Evolutionary conservation across 2,797 vertebrate genomes (phyloP).

Genomic region (Falco biarmicus): DNA sequence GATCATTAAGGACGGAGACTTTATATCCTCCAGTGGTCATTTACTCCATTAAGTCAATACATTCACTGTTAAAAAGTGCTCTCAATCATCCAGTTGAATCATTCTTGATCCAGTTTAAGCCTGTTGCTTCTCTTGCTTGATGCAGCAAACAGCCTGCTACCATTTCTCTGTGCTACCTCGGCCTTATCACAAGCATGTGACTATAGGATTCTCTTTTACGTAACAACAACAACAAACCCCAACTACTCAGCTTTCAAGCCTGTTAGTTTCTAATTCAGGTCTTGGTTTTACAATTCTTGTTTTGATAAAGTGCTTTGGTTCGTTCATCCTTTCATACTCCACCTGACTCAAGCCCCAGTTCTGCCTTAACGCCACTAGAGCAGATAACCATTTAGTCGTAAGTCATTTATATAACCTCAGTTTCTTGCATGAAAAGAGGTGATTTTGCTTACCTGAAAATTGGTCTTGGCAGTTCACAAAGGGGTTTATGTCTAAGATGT

Average conservation of each 20-base stretch:
- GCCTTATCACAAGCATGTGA: not conserved
- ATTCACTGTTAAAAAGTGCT: not conserved
- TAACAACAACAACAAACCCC: not conserved
- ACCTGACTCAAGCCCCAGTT: not conserved
- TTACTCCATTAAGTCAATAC: not conserved
- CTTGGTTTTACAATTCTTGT: not conserved
- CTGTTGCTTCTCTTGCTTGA: not conserved
- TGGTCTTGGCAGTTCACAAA: not conserved
- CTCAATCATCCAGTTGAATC: not conserved
- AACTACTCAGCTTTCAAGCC: not conserved
- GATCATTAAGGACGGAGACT: not conserved
- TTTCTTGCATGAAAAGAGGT: not conserved
- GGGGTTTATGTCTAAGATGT: not conserved
- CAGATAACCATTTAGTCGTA: not conserved
- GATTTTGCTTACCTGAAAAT: not conserved
- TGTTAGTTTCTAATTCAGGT: not conserved
- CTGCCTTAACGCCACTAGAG: not conserved
- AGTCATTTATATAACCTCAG: not conserved
- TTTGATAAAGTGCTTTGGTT: not conserved
- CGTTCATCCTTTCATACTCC: not conserved
- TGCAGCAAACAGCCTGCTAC: not conserved
- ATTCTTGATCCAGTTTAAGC: not conserved
- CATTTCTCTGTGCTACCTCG: not conserved
- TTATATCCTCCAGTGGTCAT: not conserved
- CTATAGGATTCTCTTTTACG: not conserved